A percentile compares a stretch with the other conserved stretches of the same genome.
phyloP scores from a whole-genome alignment of 2,888 invertebrate genomes.

The Diachrysia chrysitis region DNA sequence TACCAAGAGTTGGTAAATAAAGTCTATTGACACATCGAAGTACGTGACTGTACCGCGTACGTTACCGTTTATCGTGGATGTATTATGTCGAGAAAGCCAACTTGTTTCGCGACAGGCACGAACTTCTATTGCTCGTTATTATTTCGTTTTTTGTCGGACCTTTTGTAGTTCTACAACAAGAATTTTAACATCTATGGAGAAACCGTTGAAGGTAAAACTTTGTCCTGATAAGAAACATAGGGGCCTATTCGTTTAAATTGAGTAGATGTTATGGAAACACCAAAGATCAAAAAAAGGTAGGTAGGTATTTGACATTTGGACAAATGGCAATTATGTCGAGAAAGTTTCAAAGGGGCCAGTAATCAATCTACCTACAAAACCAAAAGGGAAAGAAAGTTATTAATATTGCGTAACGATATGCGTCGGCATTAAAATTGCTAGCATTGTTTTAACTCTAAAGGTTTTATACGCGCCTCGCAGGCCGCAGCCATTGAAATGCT shows the following conservation, averaged over 20 bases:
- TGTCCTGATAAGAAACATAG: too few species aligned
- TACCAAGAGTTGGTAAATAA: constrained; percentile 18
- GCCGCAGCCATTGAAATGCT: constrained; percentile 39
- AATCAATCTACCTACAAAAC: constrained; percentile 47
- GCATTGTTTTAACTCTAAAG: constrained; percentile 51
- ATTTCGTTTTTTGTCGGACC: constrained; percentile 5
- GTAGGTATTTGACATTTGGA: constrained; percentile 39
- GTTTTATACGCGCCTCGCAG: constrained; percentile 24
- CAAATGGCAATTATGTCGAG: constrained; percentile 54
- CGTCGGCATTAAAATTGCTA: constrained; percentile 56
- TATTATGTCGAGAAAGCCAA: constrained; percentile 16
- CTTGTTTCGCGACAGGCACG: not conserved
- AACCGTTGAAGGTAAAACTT: not conserved
- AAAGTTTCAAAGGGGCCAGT: constrained; percentile 50
- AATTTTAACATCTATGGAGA: not conserved
- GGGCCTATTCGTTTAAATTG: not conserved
- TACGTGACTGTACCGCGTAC: constrained; percentile 14
- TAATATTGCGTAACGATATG: constrained; percentile 55
- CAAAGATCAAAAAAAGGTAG: not conserved
- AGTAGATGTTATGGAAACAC: not conserved
- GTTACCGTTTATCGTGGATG: not conserved
- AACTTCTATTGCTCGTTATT: constrained; percentile 7
- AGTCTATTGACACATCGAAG: not conserved
- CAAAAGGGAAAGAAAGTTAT: constrained; percentile 60
- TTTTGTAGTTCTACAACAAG: not conserved